phyloP scores from a whole-genome alignment of 2,888 invertebrate genomes.

The Antheraea assamensis region DNA sequence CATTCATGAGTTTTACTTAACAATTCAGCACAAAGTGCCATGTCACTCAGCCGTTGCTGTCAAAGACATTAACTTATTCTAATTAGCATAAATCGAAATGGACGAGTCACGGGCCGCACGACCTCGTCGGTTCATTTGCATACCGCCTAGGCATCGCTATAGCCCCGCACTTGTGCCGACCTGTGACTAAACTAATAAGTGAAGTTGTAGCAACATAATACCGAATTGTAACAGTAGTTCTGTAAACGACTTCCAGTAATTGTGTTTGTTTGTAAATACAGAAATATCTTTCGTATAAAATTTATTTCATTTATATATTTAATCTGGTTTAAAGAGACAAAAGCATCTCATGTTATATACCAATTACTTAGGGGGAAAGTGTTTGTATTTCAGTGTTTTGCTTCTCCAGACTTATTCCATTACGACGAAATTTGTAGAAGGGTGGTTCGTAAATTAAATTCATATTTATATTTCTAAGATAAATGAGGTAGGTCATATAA shows the following conservation, averaged over 20 bases:
- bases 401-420: not conserved
- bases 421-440: not conserved
- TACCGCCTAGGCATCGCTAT: constrained; percentile 7
- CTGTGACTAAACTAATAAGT: not conserved
- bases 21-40: constrained; percentile 21
- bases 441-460: constrained; percentile 1
- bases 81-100: constrained; percentile 34
- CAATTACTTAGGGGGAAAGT: not conserved
- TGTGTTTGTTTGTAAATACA: not conserved
- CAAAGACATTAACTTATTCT: constrained; percentile 26
- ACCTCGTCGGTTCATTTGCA: constrained; percentile 15
- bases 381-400: not conserved
- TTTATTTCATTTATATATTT: not conserved
- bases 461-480: not conserved
- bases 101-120: constrained; percentile 18
- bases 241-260: constrained; percentile 1
- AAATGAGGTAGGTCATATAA: not conserved
- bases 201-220: constrained; percentile 5
- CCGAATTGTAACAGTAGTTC: not conserved
- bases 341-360: not conserved
- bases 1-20: constrained; percentile 11
- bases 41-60: constrained; percentile 29
- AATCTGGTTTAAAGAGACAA: not conserved
- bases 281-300: not conserved
- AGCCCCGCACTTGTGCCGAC: not conserved